Evolutionary conservation across 2,113 vertebrate genomes (phyloP), one percentile per base, ranked within the genome.

Genomic region (Trichomycterus rosablanca): DNA sequence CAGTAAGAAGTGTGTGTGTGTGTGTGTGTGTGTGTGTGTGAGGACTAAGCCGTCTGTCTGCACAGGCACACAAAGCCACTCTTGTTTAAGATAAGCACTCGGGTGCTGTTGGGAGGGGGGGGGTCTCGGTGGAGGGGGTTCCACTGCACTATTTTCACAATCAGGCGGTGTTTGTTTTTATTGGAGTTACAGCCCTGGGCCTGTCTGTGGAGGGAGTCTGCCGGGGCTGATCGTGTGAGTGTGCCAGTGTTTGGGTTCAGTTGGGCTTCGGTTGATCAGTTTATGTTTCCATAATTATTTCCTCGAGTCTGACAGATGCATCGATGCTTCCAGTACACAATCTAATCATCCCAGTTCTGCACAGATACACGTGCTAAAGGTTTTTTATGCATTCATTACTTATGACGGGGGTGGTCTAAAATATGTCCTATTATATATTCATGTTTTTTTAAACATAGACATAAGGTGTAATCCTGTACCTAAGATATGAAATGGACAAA

Each of bases 81-180:
- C 81, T 88, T 86, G 85, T 86, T 67, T 78, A 73, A 78, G 82
- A 85, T 87, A 87, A 85, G 82, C 81, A 43, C 45, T 16, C 12
- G 51, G 75, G 78, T 77, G 81, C 71, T 71, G 67, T 74, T n/a
- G n/a, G n/a, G n/a, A n/a, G n/a, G 80, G 43, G 37, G 76, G 79
- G 34, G 30, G 18, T 52, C 76, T 76, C 70, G 73, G 57, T n/a
- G n/a, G n/a, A n/a, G n/a, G n/a, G n/a, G n/a, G n/a, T n/a, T n/a
- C n/a, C n/a, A n/a, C 74, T 48, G 74, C 76, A 77, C 72, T 85
- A 80, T 85, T 87, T 87, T 87, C 76, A 80, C 80, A 87, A 86
- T 85, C 81, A 86, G 77, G 65, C 73, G 54, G 63, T 66, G 82
- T 85, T 87, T 87, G 83, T 87, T 87, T 88, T 85, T 78, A 82